phyloP scores from a whole-genome alignment of 1,140 invertebrate genomes.

The Bathynomus jamesi region DNA sequence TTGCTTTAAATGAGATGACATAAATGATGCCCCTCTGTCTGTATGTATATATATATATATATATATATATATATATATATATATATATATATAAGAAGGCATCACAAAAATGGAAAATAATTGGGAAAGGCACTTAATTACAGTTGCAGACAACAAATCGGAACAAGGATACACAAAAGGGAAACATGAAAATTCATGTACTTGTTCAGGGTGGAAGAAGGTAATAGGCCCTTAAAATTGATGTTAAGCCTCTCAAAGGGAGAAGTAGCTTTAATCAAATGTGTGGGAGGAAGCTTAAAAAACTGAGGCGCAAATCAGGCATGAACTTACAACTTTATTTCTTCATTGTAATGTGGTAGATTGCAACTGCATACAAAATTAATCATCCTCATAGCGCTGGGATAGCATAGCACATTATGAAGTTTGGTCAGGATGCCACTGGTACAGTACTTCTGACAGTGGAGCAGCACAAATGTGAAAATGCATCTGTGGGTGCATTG shows the following conservation, averaged over 20 bases:
- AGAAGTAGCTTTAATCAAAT: background rate
- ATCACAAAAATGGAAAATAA: background rate
- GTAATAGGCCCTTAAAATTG: too few species aligned
- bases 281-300: background rate
- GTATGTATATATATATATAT: too few species aligned
- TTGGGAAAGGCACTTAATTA: conserved; percentile 13
- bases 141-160: conserved; percentile 7
- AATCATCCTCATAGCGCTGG: conserved; percentile 9
- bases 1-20: background rate
- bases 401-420: conserved; percentile 12
- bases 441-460: background rate
- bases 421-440: conserved; percentile 2
- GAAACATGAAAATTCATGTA: too few species aligned
- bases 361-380: conserved; percentile 10
- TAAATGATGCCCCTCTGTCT: conserved; percentile 8
- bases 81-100: background rate
- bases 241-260: background rate
- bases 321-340: conserved; percentile 10
- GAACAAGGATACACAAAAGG: conserved; percentile 6
- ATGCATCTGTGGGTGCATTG: conserved; percentile 9
- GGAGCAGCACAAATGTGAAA: conserved; percentile 2
- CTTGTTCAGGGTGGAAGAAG: too few species aligned
- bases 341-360: background rate
- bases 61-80: too few species aligned
- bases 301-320: background rate